Percentiles rank a stretch among this genome's conserved stretches.
Evolutionary conservation across 2,113 vertebrate genomes (phyloP).

Genomic region (Chloropsis cyanopogon): DNA sequence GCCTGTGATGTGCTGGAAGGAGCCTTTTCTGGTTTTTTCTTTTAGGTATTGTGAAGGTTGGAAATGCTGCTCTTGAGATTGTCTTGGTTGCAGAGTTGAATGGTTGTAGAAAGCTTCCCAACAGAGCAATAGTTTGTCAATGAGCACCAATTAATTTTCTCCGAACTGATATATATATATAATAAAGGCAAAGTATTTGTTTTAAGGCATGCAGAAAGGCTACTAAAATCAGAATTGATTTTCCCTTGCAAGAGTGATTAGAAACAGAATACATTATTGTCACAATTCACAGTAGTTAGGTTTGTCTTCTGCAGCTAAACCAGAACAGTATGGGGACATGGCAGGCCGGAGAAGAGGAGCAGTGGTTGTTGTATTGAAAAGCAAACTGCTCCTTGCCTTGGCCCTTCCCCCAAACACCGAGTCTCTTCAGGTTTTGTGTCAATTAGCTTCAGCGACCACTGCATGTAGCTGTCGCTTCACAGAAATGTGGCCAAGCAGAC

Average conservation of each 20-base stretch:
- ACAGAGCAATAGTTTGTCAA: background rate
- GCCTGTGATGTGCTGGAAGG: background rate
- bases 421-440: background rate
- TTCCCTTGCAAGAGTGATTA: background rate
- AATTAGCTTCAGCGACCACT: conserved; percentile 16
- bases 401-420: rapidly evolving
- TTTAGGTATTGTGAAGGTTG: background rate
- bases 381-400: background rate
- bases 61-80: background rate
- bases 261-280: background rate
- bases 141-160: background rate
- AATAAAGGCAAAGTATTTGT: background rate
- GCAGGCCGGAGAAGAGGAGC: background rate
- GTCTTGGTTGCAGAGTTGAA: background rate
- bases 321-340: background rate
- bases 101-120: background rate
- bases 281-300: background rate
- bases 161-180: background rate
- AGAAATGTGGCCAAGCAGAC: background rate
- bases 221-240: background rate
- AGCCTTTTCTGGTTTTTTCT: background rate
- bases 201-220: background rate
- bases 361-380: background rate
- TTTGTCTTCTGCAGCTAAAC: background rate
- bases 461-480: conserved; percentile 60